Evolutionary conservation across 2,113 vertebrate genomes (phyloP).

Genomic region (Mesitornis unicolor): DNA sequence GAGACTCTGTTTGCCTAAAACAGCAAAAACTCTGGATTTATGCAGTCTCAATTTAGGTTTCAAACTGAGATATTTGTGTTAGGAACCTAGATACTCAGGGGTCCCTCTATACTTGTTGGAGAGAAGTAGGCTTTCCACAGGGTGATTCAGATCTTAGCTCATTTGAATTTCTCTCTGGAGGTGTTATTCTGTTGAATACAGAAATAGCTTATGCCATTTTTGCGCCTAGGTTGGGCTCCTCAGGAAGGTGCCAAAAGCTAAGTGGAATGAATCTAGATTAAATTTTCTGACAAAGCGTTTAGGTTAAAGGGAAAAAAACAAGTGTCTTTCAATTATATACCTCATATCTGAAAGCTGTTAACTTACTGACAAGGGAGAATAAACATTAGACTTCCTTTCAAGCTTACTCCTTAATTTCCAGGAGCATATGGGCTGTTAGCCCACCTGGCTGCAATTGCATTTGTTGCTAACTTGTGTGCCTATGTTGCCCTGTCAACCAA

Average conservation of each 20-base stretch:
- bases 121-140: not conserved
- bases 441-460: not conserved
- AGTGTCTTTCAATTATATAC: not conserved
- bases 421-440: not conserved
- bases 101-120: not conserved
- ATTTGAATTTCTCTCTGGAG: conserved; percentile 10
- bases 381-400: not conserved
- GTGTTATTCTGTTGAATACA: not conserved
- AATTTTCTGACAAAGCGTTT: not conserved
- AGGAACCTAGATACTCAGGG: not conserved
- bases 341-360: not conserved
- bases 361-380: not conserved
- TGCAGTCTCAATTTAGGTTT: not conserved
- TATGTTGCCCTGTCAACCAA: not conserved
- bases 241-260: not conserved
- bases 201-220: not conserved
- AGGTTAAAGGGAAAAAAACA: not conserved
- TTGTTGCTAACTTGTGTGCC: not conserved
- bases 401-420: not conserved
- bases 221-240: not conserved
- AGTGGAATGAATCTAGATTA: not conserved
- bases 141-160: not conserved
- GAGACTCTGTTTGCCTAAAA: not conserved
- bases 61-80: not conserved
- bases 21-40: not conserved